Conservation (phyloP, 1,140 invertebrate species). For the Hermatobates lingyangjiaoensis region DNA sequence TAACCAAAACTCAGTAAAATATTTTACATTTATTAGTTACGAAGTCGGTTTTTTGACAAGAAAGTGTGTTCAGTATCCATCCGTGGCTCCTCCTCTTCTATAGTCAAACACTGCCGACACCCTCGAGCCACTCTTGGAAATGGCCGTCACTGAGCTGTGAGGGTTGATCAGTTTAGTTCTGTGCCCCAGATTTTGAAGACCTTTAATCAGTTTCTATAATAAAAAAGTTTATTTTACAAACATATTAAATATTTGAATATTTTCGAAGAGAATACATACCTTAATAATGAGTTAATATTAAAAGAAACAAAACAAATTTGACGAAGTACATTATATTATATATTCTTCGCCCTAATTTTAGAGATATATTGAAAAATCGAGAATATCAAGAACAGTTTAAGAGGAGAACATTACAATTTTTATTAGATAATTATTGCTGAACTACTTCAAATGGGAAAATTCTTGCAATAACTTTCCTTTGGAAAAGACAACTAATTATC, state of each 20-base stretch:
- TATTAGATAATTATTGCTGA: no score
- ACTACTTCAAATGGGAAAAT: no score
- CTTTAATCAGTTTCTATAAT: conserved; percentile 3
- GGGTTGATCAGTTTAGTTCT: background rate
- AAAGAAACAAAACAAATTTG: background rate
- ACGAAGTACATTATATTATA: background rate
- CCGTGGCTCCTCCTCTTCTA: conserved; percentile 11
- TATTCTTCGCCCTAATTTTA: background rate
- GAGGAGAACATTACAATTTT: no score
- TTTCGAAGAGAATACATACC: background rate
- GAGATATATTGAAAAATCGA: background rate
- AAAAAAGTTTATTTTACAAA: background rate
- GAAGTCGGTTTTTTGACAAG: no score
- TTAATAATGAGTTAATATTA: background rate
- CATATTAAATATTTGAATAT: background rate
- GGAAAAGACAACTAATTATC: no score
- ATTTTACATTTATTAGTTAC: no score
- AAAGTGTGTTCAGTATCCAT: no score
- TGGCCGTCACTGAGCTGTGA: conserved; percentile 10
- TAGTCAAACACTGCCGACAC: conserved; percentile 12
- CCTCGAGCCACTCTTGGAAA: background rate
- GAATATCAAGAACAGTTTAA: background rate
- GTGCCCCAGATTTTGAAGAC: conserved; percentile 1
- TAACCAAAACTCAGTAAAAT: no score
- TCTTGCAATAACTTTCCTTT: no score